Evolutionary conservation across 2,113 vertebrate species (phyloP), one percentile per base, ranked within the genome.

Genomic region (Otis tarda): DNA sequence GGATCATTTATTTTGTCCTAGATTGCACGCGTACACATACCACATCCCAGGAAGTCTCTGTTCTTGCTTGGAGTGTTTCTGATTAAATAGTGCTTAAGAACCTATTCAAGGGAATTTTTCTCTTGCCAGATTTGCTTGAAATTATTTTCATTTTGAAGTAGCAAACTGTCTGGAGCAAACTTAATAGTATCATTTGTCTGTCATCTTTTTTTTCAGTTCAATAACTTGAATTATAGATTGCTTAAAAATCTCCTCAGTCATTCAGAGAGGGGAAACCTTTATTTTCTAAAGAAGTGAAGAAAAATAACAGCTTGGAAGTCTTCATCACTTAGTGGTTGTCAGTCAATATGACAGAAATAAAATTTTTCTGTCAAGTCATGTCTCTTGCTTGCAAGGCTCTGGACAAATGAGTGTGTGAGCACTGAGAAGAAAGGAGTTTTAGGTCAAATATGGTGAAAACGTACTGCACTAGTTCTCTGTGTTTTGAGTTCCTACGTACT

Each of bases 331-430:
- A 6, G 12, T 69, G 60, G 28, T 69, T 83, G 80, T 93, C 82
- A 73, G 25, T 95, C 84, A 94, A 87, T 90, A 87, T 89, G 74
- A 79, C 83, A 90, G 69, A 83, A 89, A 60, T 35, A 68, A 24
- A 45, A 65, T 89, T 91, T 57, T 87, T 79, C 69, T 87, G 23
- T 73, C 50, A 91, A 60, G 31, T 79, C 50, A 63, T n/a, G 27
- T 43, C 35, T 84, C n/a, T 85, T 0, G 0, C 22, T 93, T 91
- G 49, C 33, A 63, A 82, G 61, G 15, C 39, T 91, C 53, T 85
- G 81, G 57, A 73, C 49, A 76, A 79, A 87, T 37, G 84, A 59
- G 24, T 25, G 7, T 49, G 35, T 39, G 30, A 91, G 33, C 43
- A 69, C n/a, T 19, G 43, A 64, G 71, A 60, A 56, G 30, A 68